phyloP scores from a whole-genome alignment of 2,113 vertebrate species.

The Centropus bengalensis region DNA sequence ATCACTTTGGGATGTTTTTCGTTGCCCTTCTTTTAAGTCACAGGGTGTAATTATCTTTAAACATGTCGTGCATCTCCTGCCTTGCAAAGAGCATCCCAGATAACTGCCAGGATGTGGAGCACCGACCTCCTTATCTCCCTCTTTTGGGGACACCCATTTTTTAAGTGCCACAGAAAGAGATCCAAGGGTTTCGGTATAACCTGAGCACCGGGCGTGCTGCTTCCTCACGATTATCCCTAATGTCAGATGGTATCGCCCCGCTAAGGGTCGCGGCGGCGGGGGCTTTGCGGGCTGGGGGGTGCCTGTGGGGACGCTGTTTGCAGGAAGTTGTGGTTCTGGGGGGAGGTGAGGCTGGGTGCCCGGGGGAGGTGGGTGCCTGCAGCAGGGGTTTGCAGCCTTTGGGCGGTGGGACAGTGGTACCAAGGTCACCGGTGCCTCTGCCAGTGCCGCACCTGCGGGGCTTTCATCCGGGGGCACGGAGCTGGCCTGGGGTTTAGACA shows the following conservation, averaged over 20 bases:
- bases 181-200: background rate
- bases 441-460: background rate
- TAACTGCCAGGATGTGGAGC: background rate
- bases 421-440: background rate
- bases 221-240: background rate
- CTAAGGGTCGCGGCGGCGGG: fast-evolving
- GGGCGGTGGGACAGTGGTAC: background rate
- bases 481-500: background rate
- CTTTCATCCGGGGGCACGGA: background rate
- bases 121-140: background rate
- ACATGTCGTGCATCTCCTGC: background rate
- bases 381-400: background rate
- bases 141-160: background rate
- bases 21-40: background rate
- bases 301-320: background rate
- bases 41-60: background rate
- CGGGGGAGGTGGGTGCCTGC: background rate
- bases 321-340: background rate
- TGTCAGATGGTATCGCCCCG: background rate
- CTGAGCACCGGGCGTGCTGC: fast-evolving
- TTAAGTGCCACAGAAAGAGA: background rate
- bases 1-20: background rate
- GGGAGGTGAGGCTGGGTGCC: background rate
- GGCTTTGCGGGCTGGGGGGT: background rate
- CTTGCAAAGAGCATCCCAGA: background rate